phyloP scores from a whole-genome alignment of 2,888 invertebrate genomes.

The Caenorhabditis afra region DNA sequence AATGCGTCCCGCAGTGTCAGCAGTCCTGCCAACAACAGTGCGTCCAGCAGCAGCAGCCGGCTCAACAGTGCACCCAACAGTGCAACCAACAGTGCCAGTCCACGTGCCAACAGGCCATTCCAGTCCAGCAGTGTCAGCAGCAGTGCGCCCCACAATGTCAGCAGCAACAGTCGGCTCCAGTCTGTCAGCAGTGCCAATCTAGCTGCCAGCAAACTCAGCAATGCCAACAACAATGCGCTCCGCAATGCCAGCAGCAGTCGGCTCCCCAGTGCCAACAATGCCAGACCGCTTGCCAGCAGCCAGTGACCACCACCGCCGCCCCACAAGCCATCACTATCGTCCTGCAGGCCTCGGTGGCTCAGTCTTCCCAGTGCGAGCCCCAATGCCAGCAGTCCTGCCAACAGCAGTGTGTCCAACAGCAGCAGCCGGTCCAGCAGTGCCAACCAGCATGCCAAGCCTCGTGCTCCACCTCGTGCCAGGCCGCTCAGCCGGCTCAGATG shows the following conservation, averaged over 20 bases:
- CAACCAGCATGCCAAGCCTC: conserved; percentile 62
- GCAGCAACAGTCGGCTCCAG: conserved; percentile 40
- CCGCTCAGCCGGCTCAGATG: conserved; percentile 57
- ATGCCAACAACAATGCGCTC: conserved; percentile 45
- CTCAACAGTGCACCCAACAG: conserved; percentile 55
- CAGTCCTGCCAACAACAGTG: conserved; percentile 50
- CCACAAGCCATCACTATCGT: conserved; percentile 57
- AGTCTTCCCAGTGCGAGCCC: conserved; percentile 60
- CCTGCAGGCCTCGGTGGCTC: conserved; percentile 56
- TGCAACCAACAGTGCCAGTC: conserved; percentile 44
- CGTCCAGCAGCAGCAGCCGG: conserved; percentile 52
- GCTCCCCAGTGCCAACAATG: conserved; percentile 46
- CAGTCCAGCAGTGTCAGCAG: conserved; percentile 29
- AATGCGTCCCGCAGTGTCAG: conserved; percentile 64
- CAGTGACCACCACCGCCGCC: conserved; percentile 33
- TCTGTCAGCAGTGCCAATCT: conserved; percentile 38
- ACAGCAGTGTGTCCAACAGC: conserved; percentile 66
- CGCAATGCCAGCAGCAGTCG: conserved; percentile 46
- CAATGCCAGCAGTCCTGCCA: conserved; percentile 66
- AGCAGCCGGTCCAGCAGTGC: conserved; percentile 65
- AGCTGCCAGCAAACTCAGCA: conserved; percentile 38
- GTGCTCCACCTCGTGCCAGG: conserved; percentile 54
- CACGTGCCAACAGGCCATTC: conserved; percentile 38
- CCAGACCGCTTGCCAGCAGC: conserved; percentile 49
- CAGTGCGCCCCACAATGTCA: conserved; percentile 46